phyloP scores from a whole-genome alignment of 2,113 vertebrate species.

The Pelodiscus sinensis region DNA sequence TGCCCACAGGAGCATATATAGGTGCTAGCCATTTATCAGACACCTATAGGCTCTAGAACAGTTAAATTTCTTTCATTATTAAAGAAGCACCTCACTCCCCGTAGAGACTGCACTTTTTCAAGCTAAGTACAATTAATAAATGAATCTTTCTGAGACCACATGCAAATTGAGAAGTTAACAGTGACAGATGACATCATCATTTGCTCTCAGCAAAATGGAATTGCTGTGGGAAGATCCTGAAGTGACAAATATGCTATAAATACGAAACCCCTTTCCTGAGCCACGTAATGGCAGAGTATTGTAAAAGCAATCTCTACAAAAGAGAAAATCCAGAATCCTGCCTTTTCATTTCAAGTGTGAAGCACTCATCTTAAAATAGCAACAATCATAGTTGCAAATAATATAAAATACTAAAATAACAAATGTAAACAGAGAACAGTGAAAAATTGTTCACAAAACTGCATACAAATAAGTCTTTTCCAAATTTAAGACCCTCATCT shows the following conservation, averaged over 20 bases:
- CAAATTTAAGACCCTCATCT: not conserved
- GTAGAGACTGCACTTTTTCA: not conserved
- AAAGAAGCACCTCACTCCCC: not conserved
- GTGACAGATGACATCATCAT: not conserved
- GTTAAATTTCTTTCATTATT: not conserved
- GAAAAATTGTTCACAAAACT: not conserved
- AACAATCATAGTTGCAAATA: not conserved
- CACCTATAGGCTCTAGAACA: not conserved
- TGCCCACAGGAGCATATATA: not conserved
- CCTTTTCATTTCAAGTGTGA: not conserved
- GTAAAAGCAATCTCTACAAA: not conserved
- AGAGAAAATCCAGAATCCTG: not conserved
- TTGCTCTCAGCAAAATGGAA: not conserved
- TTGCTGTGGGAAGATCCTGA: not conserved
- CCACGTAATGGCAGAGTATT: not conserved
- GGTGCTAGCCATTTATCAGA: not conserved
- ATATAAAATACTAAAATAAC: not conserved
- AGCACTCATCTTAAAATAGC: not conserved
- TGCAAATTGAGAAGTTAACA: not conserved
- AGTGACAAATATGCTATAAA: not conserved
- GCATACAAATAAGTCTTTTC: not conserved
- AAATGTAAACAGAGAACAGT: fast-evolving
- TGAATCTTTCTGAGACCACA: not conserved
- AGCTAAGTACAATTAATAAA: not conserved
- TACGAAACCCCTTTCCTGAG: not conserved